A percentile compares a stretch with the other conserved stretches of the same genome.
Conservation (phyloP, 2,113 vertebrate genomes). For the Clarias magur region DNA sequence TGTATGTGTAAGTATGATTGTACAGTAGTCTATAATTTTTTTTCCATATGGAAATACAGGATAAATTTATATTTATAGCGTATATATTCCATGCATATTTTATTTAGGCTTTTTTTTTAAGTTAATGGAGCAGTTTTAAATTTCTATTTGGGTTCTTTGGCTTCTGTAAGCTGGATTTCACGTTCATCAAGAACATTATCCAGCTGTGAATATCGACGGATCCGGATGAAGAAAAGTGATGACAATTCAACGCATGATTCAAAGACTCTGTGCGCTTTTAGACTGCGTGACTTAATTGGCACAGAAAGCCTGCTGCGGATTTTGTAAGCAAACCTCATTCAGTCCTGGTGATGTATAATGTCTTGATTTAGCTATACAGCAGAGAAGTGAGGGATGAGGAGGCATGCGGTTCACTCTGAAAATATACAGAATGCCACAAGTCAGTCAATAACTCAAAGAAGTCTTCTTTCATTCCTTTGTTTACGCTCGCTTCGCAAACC, state of each 20-base stretch:
- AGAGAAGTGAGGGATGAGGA: neutral
- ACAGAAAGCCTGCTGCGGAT: neutral
- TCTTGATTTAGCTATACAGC: conserved; percentile 22
- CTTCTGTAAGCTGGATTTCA: neutral
- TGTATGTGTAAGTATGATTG: neutral
- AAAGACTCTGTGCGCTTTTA: neutral
- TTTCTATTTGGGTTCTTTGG: neutral
- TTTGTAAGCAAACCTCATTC: conserved; percentile 12
- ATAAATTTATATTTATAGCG: neutral
- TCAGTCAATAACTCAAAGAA: conserved; percentile 7
- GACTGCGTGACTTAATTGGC: neutral
- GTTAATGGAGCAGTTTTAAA: neutral
- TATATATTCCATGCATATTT: neutral
- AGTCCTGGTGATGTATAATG: conserved; percentile 7
- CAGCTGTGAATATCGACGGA: neutral
- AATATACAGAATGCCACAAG: neutral
- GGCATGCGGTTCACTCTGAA: neutral
- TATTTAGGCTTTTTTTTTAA: neutral
- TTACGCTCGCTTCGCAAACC: neutral
- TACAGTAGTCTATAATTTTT: neutral
- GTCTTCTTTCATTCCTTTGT: neutral
- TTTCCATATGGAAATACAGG: neutral
- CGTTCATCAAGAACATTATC: neutral
- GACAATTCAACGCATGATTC: neutral
- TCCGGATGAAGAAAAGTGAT: neutral